Percentiles rank a stretch among this genome's conserved stretches.
Evolutionary conservation across 2,113 vertebrate genomes (phyloP).

Genomic region (Crypturellus undulatus): DNA sequence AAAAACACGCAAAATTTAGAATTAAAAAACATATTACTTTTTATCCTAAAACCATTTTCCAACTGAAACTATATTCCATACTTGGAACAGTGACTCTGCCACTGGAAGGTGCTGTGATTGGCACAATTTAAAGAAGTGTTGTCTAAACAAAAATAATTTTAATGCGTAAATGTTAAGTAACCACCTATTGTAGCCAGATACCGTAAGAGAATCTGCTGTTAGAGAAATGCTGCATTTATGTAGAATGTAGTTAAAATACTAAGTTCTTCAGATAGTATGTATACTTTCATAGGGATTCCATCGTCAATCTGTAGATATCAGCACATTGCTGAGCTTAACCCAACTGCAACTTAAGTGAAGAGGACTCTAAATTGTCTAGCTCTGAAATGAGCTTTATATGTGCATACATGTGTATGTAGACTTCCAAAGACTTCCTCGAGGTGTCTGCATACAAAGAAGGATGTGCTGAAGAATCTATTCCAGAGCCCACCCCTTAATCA

Average conservation of each 20-base stretch:
- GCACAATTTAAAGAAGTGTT: neutral
- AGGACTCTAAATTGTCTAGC: neutral
- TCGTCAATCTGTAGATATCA: accelerated
- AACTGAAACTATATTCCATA: neutral
- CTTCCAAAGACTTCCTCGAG: neutral
- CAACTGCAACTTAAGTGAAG: neutral
- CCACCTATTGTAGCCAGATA: neutral
- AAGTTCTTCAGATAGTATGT: neutral
- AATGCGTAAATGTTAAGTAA: neutral
- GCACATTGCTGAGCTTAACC: neutral
- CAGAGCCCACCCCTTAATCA: neutral
- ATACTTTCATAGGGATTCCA: neutral
- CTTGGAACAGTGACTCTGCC: neutral
- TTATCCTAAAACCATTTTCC: neutral
- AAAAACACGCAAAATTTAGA: neutral
- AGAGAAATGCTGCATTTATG: neutral
- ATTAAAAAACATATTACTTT: neutral
- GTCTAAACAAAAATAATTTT: neutral
- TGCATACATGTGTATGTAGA: neutral
- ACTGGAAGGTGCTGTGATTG: neutral
- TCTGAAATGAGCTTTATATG: neutral
- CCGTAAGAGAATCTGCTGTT: neutral
- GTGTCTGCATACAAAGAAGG: neutral
- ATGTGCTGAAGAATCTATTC: neutral
- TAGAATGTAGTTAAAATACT: neutral